Conservation (phyloP, 2,888 invertebrate species). For the Drosophila peninsularis region DNA sequence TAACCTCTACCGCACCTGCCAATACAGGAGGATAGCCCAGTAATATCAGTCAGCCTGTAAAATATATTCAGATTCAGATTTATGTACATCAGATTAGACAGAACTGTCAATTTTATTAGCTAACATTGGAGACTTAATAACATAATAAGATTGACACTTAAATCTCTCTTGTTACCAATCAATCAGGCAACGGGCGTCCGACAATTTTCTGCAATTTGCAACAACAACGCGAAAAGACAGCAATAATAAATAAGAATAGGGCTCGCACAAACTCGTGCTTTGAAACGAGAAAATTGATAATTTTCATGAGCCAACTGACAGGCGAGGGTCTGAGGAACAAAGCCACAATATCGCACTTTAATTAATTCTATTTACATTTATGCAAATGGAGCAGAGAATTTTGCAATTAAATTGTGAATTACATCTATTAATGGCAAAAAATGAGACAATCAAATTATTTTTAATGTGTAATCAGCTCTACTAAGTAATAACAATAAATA, state of each 20-base stretch:
- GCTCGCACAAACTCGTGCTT: slow-evolving; percentile 26
- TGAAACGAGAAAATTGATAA: slow-evolving; percentile 17
- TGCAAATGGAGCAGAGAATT: not conserved
- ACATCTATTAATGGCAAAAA: not conserved
- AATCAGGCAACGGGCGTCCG: slow-evolving; percentile 32
- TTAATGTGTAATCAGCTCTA: not conserved
- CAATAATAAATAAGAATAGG: slow-evolving; percentile 32
- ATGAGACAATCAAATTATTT: not conserved
- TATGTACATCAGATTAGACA: not conserved
- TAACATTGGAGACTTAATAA: slow-evolving; percentile 28
- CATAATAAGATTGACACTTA: slow-evolving; percentile 37
- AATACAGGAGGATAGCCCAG: too few relatives aligned
- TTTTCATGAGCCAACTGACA: slow-evolving; percentile 22
- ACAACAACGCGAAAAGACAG: slow-evolving; percentile 15
- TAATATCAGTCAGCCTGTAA: too few relatives aligned
- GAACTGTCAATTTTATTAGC: slow-evolving; percentile 6
- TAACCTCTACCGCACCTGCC: too few relatives aligned
- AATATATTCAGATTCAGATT: too few relatives aligned
- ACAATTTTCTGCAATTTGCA: not conserved
- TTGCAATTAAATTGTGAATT: not conserved
- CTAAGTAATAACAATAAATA: slow-evolving; percentile 8
- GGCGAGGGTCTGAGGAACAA: slow-evolving; percentile 7
- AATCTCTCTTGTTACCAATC: slow-evolving; percentile 51
- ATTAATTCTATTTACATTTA: not conserved
- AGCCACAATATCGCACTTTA: not conserved